phyloP scores from a whole-genome alignment of 2,797 vertebrate genomes.

The Enteromius unitaeniatus region DNA sequence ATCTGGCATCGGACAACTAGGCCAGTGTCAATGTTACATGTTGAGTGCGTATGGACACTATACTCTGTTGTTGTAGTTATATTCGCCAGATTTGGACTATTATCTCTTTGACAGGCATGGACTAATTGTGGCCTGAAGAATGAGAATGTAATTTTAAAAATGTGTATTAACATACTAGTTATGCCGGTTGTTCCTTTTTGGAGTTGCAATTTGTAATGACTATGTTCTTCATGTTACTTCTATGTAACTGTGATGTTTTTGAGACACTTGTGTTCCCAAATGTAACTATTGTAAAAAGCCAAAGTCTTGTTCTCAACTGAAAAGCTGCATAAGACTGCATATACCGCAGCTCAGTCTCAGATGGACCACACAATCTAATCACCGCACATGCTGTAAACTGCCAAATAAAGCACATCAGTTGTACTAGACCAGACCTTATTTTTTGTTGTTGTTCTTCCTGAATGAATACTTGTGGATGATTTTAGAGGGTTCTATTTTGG shows the following conservation, averaged over 20 bases:
- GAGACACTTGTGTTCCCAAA: slow-evolving; percentile 40
- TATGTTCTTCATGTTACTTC: slow-evolving; percentile 58
- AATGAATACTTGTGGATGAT: background rate
- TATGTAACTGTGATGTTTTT: slow-evolving; percentile 53
- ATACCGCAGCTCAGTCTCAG: slow-evolving; percentile 61
- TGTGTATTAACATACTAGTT: slow-evolving; percentile 53
- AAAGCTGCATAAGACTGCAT: slow-evolving; percentile 56
- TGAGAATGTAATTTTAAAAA: slow-evolving; percentile 50
- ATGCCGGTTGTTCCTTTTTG: slow-evolving; percentile 47
- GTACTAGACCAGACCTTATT: slow-evolving; percentile 1
- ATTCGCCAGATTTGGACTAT: slow-evolving; percentile 27
- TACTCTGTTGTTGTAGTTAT: slow-evolving; percentile 46
- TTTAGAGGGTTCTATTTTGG: background rate
- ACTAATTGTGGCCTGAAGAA: slow-evolving; percentile 21
- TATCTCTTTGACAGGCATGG: slow-evolving; percentile 35
- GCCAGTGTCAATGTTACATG: slow-evolving; percentile 34
- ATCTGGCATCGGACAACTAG: slow-evolving; percentile 36
- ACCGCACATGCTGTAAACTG: slow-evolving; percentile 60
- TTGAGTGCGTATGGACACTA: slow-evolving; percentile 48
- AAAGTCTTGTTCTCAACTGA: slow-evolving; percentile 63
- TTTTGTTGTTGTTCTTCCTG: background rate
- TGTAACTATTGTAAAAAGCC: slow-evolving; percentile 55
- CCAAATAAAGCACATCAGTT: slow-evolving; percentile 61
- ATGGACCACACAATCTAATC: slow-evolving; percentile 66
- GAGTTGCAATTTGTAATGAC: slow-evolving; percentile 58